Base-by-base conservation (phyloP, 2,888 invertebrate genomes). In the Proisotoma minuta region DNA sequence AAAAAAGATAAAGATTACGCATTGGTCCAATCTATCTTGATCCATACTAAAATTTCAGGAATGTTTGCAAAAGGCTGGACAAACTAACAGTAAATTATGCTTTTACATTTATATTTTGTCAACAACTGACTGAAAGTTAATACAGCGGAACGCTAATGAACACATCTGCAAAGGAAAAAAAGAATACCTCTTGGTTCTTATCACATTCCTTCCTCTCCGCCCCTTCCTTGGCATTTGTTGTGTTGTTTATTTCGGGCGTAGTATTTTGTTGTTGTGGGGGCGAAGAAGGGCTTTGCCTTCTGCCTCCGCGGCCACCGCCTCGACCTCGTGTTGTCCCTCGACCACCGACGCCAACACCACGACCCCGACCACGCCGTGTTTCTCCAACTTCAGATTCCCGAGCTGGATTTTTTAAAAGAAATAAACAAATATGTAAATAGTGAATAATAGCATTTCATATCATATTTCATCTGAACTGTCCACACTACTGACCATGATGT, bases 251-350 rank as follows among this genome's bases (percentile, higher is more conserved):
- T 43, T 40, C 39, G n/a, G 4, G 4, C 15, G 43, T 23, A 18
- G 53, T n/a, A n/a, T n/a, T n/a, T n/a, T n/a, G n/a, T n/a, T n/a
- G n/a, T n/a, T n/a, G 39, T 2, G 53, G 18, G 18, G 53, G 34
- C 3, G 56, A 26, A 3, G 23, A 24, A n/a, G 62, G 62, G 48
- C 62, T 62, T 43, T 63, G 50, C 26, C 58, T 50, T 40, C 62
- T 50, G 2, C 64, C 27, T 51, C 59, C 63, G 24, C 65, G 52
- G 22, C 57, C 57, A 3, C 65, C 65, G 48, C 43, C 59, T 52
- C 60, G 57, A 26, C 64, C 63, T 3, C 60, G 57, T 26, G 57
- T 53, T 29, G 62, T 43, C 28, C 59, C 57, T 50, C 62, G 39
- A 43, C 61, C 59, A 15, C 59, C 39, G 12, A 60, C 62, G 18